Conservation (phyloP, 2,113 vertebrate genomes). For the Macquaria australasica region DNA sequence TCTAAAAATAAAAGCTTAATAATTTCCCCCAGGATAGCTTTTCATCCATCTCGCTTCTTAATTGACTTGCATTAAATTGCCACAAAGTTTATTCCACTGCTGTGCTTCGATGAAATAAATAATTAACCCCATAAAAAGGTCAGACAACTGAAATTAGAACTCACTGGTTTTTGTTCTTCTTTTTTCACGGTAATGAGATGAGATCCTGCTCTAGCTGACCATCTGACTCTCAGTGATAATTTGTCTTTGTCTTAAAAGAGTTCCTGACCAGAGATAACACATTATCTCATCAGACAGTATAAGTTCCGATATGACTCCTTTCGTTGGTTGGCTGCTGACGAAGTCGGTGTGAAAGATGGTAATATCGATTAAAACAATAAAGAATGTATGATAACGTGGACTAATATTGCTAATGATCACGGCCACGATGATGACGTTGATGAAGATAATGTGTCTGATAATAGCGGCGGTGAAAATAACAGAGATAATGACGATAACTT, state of each 20-base stretch:
- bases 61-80: constrained; percentile 82
- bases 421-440: constrained; percentile 30
- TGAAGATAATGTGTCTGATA: constrained; percentile 55
- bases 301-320: constrained; percentile 47
- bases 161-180: constrained; percentile 54
- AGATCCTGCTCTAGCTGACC: constrained; percentile 60
- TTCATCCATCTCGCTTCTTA: constrained; percentile 78
- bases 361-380: constrained; percentile 62
- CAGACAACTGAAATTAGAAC: constrained; percentile 78
- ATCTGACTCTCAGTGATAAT: constrained; percentile 50
- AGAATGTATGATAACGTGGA: constrained; percentile 49
- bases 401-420: constrained; percentile 71
- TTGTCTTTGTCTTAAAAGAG: constrained; percentile 62
- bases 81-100: constrained; percentile 78
- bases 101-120: constrained; percentile 80
- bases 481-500: constrained; percentile 65
- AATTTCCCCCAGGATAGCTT: constrained; percentile 83
- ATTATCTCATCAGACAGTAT: constrained; percentile 64
- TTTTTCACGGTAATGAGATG: constrained; percentile 58
- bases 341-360: constrained; percentile 55
- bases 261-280: constrained; percentile 58
- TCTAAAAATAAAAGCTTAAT: constrained; percentile 82
- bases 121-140: constrained; percentile 83
- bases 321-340: constrained; percentile 53
- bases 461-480: constrained; percentile 44